These are phyloP conservation scores for Thaumatotibia leucotreta DNA, from an alignment of 1,140 invertebrate species.

Conservation along the genomic window DNA sequence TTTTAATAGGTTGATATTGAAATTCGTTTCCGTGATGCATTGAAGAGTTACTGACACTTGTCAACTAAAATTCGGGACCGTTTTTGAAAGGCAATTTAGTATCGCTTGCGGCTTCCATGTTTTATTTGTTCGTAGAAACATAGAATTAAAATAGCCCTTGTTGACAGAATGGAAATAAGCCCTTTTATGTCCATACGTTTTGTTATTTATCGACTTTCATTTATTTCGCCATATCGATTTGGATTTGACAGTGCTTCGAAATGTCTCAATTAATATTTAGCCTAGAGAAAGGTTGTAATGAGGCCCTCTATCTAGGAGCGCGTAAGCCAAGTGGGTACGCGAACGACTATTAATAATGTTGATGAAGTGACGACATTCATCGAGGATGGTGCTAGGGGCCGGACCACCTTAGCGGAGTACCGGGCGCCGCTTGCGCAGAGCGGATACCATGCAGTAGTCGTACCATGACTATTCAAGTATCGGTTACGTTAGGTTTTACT, in stretches of 20 bases:
- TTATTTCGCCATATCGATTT: slow-evolving; percentile 42
- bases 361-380: slow-evolving; percentile 57
- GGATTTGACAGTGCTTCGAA: slow-evolving; percentile 54
- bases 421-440: slow-evolving; percentile 14
- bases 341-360: slow-evolving; percentile 55
- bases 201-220: slow-evolving; percentile 50
- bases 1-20: no score
- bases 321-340: slow-evolving; percentile 65
- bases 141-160: no score
- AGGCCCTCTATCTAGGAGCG: slow-evolving; percentile 57
- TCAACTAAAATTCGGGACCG: no score
- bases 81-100: no score
- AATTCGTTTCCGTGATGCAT: no score
- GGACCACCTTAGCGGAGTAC: slow-evolving; percentile 41
- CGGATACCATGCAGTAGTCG: neutral
- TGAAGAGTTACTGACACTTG: no score
- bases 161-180: no score
- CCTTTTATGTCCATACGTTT: no score
- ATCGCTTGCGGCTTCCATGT: no score
- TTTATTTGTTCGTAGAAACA: no score
- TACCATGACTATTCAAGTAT: no score
- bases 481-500: no score
- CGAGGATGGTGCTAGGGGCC: slow-evolving; percentile 27
- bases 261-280: slow-evolving; percentile 73
- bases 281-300: slow-evolving; percentile 69